Evolutionary conservation across 2,888 invertebrate genomes (phyloP), one percentile per base, ranked within the genome.

Genomic region (Ectemnius continuus): DNA sequence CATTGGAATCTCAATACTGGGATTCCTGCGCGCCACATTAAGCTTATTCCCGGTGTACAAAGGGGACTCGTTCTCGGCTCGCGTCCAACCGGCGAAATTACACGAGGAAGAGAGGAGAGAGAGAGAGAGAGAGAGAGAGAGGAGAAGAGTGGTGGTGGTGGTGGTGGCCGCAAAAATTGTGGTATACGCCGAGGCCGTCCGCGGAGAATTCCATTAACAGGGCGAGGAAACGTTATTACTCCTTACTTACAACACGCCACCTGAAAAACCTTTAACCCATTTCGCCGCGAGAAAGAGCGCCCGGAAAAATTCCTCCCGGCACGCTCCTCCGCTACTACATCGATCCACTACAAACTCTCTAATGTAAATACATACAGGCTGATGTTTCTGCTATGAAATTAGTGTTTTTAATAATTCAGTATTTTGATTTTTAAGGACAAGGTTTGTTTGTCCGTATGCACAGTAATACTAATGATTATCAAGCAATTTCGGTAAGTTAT

Each of bases 151-250:
- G 36, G 2, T 2, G 2, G 36, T 36, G 28, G 2, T 8, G 28
- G 5, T 11, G 5, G 11, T 11, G 8, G 36, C 52, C 16, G 16
- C 52, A 16, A 52, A 52, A 52, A 14, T 16, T 52, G 52, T 52
- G 52, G 14, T 28, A 23, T 23, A 60, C 28, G 23, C 14, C 11
- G 13, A 11, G 36, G 36, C 36, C 8, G 36, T 36, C 36, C 36
- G 11, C 36, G 60, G 4, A 26, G 60, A 60, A 60, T 28, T 60
- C 16, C 28, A 28, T 60, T 60, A 60, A 60, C 26, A 16, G 60
- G 60, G 45, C 4, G 14, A 28, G 14, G 52, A 52, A 52, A 52
- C 16, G 52, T 52, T 52, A 52, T 52, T 52, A 52, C 52, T 16
- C 16, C 52, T 52, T 52, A 52, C 52, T 52, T 52, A 52, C n/a